Evolutionary conservation across 2,113 vertebrate species (phyloP).

Genomic region (Macaca nemestrina): DNA sequence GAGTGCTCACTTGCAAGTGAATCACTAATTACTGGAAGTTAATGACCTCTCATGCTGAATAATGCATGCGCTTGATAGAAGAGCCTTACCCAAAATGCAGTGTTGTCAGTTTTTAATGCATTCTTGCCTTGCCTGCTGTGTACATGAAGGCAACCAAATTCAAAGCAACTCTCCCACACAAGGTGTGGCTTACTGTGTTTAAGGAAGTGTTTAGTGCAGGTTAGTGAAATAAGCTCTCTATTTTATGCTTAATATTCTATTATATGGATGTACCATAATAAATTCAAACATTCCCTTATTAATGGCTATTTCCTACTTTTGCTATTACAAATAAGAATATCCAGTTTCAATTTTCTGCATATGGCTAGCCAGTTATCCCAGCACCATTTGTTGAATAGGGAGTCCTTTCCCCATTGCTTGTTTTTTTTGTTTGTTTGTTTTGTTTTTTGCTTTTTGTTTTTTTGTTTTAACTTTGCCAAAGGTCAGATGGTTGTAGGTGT

Average conservation of each 20-base stretch:
- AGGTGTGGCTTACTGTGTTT: not conserved
- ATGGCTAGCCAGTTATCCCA: too few relatives aligned
- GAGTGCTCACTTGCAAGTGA: constrained; percentile 35
- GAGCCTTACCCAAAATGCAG: not conserved
- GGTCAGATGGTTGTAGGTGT: too few relatives aligned
- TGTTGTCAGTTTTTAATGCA: constrained; percentile 20
- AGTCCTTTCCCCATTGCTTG: too few relatives aligned
- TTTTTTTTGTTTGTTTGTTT: too few relatives aligned
- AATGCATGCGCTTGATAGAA: constrained; percentile 24
- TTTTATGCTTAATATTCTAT: constrained; percentile 31
- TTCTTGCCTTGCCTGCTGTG: not conserved
- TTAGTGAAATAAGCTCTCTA: not conserved
- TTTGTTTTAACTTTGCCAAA: too few relatives aligned
- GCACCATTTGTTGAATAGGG: too few relatives aligned
- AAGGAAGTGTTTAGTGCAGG: not conserved
- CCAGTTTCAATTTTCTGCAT: too few relatives aligned
- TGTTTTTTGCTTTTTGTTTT: too few relatives aligned
- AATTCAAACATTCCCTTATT: constrained; percentile 3
- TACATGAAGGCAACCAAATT: not conserved
- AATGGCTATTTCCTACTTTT: not conserved
- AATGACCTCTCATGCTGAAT: constrained; percentile 36
- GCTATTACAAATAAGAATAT: not conserved
- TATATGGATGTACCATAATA: not conserved
- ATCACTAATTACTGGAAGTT: constrained; percentile 32
- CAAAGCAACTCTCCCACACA: not conserved